Evolutionary conservation across 2,113 vertebrate species (phyloP), one percentile per base, ranked within the genome.

Genomic region (Baryphthengus martii): DNA sequence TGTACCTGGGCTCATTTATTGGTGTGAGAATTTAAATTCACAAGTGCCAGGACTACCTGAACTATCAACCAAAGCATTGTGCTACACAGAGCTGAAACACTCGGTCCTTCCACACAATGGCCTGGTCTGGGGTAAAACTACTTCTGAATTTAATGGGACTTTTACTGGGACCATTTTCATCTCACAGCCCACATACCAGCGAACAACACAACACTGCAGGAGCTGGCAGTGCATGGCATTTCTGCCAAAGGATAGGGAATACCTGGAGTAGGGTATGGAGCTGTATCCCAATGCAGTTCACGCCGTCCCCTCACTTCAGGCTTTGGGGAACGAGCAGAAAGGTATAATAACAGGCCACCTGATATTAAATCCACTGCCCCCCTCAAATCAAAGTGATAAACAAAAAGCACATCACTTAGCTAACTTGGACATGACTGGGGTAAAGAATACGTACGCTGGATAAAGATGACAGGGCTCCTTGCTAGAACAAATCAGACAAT

Each of bases 401-500:
- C 62, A 65, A 74, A 86, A 80, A 45, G n/a, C 12, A 13, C 73
- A 61, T 81, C 68, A 8, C 73, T 49, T 62, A 23, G 52, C n/a
- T 61, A 17, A 77, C 88, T 62, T 74, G 85, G 49, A 67, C 95
- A 80, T 37, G 72, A 40, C 79, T n/a, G 45, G 40, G 68, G 31
- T 58, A 77, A 53, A 81, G 88, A 90, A 65, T 17, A 49, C 3
- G 9, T 33, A 29, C 67, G n/a, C 44, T 12, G 55, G 88, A 61
- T 63, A 62, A 89, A 39, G 95, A 90, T 58, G 85, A 72, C 44
- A 89, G 70, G 80, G 86, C 40, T 72, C 61, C 49, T 24, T 78
- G 76, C 86, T 87, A 75, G 70, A 90, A 93, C 92, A 92, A 96
- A 94, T 85, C 95, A 93, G 90, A 90, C 83, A 93, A 50, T 65